Percentiles rank a stretch among this genome's conserved stretches.
These are phyloP conservation scores for Megaceryle torquata DNA, from an alignment of 2,113 vertebrate genomes.

Conservation along the genomic window DNA sequence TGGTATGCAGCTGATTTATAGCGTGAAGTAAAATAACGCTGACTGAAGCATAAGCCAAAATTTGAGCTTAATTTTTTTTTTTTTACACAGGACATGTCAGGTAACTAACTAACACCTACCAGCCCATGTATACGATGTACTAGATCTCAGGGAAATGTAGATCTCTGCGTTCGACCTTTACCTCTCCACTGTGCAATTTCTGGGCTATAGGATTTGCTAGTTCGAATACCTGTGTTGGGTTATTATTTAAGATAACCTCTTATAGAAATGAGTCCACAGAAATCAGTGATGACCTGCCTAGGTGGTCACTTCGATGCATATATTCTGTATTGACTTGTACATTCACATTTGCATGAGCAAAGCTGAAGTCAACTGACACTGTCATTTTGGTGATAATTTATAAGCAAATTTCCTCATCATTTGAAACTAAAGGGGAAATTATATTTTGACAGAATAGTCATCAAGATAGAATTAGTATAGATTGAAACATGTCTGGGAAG, in stretches of 20 bases:
- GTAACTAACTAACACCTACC: background rate
- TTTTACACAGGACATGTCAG: background rate
- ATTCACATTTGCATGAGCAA: background rate
- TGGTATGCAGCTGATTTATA: background rate
- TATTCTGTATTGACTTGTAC: background rate
- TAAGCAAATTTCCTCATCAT: background rate
- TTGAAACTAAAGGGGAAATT: background rate
- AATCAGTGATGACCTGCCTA: background rate
- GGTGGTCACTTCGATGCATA: background rate
- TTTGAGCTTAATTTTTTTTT: background rate
- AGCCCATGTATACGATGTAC: background rate
- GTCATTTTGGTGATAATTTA: background rate
- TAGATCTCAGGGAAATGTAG: background rate
- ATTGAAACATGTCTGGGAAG: background rate
- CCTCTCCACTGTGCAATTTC: background rate
- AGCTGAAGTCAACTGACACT: background rate
- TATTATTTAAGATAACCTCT: background rate
- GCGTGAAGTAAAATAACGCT: background rate
- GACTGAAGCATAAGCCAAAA: background rate
- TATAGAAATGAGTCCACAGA: background rate
- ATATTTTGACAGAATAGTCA: constrained; percentile 29
- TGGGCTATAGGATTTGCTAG: background rate
- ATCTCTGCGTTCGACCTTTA: background rate
- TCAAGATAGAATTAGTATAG: constrained; percentile 1
- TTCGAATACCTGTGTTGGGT: background rate